phyloP scores from a whole-genome alignment of 2,888 invertebrate genomes.

The Hypolimnas misippus region DNA sequence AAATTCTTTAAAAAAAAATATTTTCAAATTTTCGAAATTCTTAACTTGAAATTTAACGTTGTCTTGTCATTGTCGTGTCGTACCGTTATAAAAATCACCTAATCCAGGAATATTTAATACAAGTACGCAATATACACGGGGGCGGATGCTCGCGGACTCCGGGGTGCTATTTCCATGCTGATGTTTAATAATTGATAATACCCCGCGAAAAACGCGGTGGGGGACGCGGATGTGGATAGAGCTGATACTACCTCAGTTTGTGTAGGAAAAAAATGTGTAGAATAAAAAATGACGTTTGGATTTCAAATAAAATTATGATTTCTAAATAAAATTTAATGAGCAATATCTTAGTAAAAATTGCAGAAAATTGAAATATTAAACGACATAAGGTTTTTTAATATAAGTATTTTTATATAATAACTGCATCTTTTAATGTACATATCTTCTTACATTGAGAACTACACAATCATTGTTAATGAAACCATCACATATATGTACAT shows the following conservation, averaged over 20 bases:
- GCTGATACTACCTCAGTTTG: slow-evolving; percentile 53
- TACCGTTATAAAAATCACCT: slow-evolving; percentile 47
- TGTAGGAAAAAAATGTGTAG: neutral
- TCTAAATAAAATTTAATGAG: no score
- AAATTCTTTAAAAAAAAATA: no score
- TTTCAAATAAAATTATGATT: neutral
- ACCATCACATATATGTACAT: no score
- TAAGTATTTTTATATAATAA: no score
- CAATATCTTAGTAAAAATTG: no score
- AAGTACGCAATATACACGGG: slow-evolving; percentile 71
- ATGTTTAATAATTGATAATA: slow-evolving; percentile 85
- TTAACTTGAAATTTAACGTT: neutral
- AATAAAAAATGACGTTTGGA: neutral
- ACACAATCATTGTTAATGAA: no score
- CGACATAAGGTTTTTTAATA: no score
- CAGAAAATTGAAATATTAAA: no score
- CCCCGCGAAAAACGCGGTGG: slow-evolving; percentile 81
- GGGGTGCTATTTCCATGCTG: slow-evolving; percentile 83
- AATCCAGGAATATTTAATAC: slow-evolving; percentile 82
- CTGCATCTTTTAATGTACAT: no score
- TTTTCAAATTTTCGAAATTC: no score
- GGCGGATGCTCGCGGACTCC: slow-evolving; percentile 71
- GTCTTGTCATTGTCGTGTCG: slow-evolving; percentile 32
- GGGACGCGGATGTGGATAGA: slow-evolving; percentile 53
- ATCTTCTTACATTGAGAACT: no score